Conservation (phyloP, 2,888 invertebrate species). For the Leucophenga montana region DNA sequence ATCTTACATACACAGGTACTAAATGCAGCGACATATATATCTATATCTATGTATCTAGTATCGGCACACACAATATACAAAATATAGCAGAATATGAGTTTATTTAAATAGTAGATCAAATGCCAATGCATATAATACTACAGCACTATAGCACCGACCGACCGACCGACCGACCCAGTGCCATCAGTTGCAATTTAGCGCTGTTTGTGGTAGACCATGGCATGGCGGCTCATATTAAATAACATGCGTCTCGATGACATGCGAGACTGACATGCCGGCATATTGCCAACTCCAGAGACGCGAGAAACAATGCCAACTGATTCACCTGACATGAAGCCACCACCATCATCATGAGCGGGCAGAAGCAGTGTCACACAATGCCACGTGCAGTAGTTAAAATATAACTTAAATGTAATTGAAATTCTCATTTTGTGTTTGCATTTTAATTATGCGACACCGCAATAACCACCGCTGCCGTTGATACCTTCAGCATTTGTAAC, state of each 20-base stretch:
- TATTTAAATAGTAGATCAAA: constrained; percentile 14
- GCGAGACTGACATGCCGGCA: neutral
- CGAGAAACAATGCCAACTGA: too few relatives aligned
- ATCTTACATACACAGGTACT: neutral
- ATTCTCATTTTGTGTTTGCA: neutral
- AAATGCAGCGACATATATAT: neutral
- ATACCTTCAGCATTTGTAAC: too few relatives aligned
- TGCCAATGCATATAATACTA: neutral
- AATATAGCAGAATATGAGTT: neutral
- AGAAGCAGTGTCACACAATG: too few relatives aligned
- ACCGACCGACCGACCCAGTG: neutral
- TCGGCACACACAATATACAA: too few relatives aligned
- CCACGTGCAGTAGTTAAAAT: neutral
- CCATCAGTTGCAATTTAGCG: too few relatives aligned
- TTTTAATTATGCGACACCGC: constrained; percentile 13
- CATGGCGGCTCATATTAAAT: neutral
- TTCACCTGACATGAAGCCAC: too few relatives aligned
- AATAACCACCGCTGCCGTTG: too few relatives aligned
- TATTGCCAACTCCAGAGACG: too few relatives aligned
- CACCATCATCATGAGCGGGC: too few relatives aligned
- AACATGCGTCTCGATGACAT: neutral
- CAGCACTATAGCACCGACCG: neutral
- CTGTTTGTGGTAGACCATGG: too few relatives aligned
- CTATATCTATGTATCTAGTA: neutral
- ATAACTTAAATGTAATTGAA: constrained; percentile 4